These are phyloP conservation scores for Penaeus vannamei DNA, from an alignment of 1,140 invertebrate species.

Conservation along the genomic window DNA sequence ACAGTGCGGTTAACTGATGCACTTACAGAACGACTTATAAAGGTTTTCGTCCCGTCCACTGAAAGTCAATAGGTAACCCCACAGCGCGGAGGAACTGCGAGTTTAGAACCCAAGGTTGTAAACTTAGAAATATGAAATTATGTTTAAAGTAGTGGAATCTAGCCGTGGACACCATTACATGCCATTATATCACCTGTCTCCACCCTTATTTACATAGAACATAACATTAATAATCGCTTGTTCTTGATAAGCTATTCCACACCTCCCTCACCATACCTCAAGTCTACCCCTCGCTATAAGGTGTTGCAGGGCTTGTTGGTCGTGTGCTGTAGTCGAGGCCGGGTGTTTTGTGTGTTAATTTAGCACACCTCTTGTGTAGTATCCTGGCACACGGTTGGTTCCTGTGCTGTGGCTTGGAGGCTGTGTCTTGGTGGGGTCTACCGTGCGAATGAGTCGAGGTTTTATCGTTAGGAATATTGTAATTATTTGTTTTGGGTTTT, in stretches of 20 bases:
- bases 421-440: too few relatives aligned
- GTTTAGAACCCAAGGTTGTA: slow-evolving; percentile 37
- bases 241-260: slow-evolving; percentile 60
- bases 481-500: not conserved
- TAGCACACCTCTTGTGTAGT: too few relatives aligned
- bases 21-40: too few relatives aligned
- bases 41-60: too few relatives aligned
- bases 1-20: too few relatives aligned
- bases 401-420: too few relatives aligned
- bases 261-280: slow-evolving; percentile 11
- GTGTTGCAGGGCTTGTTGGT: not conserved
- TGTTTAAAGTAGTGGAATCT: slow-evolving; percentile 44
- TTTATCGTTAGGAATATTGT: too few relatives aligned
- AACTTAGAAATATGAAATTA: slow-evolving; percentile 50
- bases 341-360: too few relatives aligned
- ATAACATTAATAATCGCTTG: slow-evolving; percentile 64
- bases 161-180: slow-evolving; percentile 62
- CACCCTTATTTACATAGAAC: slow-evolving; percentile 66
- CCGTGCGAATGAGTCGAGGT: too few relatives aligned
- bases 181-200: slow-evolving; percentile 65
- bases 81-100: not conserved
- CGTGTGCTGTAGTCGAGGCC: not conserved
- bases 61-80: slow-evolving; percentile 29
- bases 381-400: too few relatives aligned
- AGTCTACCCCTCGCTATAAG: not conserved